Evolutionary conservation across 2,797 vertebrate genomes (phyloP), one percentile per base, ranked within the genome.

Genomic region (Gorsachius magnificus): DNA sequence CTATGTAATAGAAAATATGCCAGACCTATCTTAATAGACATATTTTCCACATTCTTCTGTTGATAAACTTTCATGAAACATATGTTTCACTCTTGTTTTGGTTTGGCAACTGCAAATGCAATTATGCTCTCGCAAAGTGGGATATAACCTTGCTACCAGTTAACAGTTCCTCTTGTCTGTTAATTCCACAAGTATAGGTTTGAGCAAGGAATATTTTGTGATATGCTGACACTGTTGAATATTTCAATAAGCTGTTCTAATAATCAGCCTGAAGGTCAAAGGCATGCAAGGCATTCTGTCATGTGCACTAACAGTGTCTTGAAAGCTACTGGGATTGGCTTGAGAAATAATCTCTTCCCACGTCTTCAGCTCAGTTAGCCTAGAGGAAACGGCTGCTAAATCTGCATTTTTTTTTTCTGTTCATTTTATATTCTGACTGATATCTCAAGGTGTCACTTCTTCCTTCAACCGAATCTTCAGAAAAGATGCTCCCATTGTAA

Each of bases 361-460:
- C 16, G 35, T 90, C 64, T 86, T 76, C 74, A 92, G 22, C 31
- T 85, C 61, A 50, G 60, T 66, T 90, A 61, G 36, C 66, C 71
- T 29, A n/a, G 20, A 91, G 45, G 31, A 89, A 92, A 68, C 0
- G 2, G 51, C 60, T 90, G 41, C 86, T 92, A 65, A 71, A 87
- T 57, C 41, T 68, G 38, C 57, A 15, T 51, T 91, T 86, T 85
- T n/a, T 38, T 68, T 50, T 69, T 46, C 54, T 84, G 18, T 88
- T 94, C 2, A 6, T 57, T 92, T 87, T 65, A 26, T 75, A 91
- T 80, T 92, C 83, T 85, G 48, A 76, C 20, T 89, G 83, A 29
- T 79, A 90, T 22, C 50, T 25, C 89, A 93, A 95, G 46, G 64
- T 91, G 70, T 74, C 61, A 82, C 19, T 79, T 95, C 51, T 87